A percentile compares a stretch with the other conserved stretches of the same genome.
Evolutionary conservation across 2,797 vertebrate genomes (phyloP).

Genomic region (Dipus sagitta): DNA sequence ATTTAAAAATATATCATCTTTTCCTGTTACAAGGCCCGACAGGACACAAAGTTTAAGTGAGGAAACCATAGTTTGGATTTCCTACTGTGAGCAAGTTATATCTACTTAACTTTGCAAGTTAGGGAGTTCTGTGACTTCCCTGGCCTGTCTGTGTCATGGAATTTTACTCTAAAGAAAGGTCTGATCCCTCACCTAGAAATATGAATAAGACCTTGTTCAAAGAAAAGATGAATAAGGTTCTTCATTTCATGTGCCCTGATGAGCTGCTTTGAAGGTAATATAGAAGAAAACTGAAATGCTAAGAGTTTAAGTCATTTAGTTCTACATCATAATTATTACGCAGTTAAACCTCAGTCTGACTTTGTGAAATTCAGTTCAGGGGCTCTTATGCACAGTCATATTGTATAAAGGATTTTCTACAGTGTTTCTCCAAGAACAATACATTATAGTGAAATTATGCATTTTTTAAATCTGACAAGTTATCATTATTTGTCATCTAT

Average conservation of each 20-base stretch:
- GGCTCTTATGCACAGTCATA: not conserved
- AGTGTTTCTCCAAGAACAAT: conserved; percentile 5
- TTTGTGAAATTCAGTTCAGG: conserved; percentile 49
- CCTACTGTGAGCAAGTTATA: not conserved
- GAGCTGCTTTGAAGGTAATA: conserved; percentile 27
- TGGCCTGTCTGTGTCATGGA: not conserved
- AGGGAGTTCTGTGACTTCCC: not conserved
- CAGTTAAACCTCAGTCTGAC: conserved; percentile 17
- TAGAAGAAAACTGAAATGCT: conserved; percentile 29
- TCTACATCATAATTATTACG: conserved; percentile 56
- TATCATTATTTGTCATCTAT: not conserved
- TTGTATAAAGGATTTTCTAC: conserved; percentile 36
- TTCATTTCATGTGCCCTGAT: conserved; percentile 2
- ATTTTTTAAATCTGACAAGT: conserved; percentile 15
- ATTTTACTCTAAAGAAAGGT: not conserved
- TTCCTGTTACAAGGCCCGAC: not conserved
- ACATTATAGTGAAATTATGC: conserved; percentile 8
- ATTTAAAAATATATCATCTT: not conserved
- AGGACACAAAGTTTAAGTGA: not conserved
- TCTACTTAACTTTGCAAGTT: not conserved
- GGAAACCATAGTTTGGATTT: not conserved
- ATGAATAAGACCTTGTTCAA: conserved; percentile 20
- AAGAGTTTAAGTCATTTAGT: conserved; percentile 19
- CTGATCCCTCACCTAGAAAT: not conserved
- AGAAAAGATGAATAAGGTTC: not conserved